Conservation (phyloP, 1,140 invertebrate genomes). For the Gryllus bimaculatus region DNA sequence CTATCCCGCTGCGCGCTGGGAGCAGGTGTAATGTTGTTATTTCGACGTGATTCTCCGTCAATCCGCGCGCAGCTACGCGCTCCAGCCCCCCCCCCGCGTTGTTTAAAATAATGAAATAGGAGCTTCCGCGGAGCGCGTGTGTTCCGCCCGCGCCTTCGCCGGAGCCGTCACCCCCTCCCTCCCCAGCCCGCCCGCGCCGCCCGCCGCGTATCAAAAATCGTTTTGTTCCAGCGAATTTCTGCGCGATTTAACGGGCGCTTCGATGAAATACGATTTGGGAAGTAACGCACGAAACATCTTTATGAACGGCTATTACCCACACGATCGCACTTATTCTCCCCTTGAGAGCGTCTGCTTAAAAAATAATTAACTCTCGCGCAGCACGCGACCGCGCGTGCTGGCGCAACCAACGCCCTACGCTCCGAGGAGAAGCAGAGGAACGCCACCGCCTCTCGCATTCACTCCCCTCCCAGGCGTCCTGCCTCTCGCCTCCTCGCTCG, state of each 20-base stretch:
- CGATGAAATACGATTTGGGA: background rate
- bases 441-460: no score
- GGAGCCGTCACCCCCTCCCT: no score
- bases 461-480: no score
- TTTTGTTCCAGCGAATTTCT: background rate
- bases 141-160: background rate
- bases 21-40: constrained; percentile 1
- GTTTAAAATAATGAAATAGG: constrained; percentile 6
- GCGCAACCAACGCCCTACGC: no score
- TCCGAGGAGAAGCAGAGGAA: no score
- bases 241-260: background rate
- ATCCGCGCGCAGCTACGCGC: background rate
- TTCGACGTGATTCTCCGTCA: background rate
- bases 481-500: no score
- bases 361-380: background rate
- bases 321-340: background rate
- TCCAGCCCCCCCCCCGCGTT: background rate
- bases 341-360: background rate
- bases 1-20: no score
- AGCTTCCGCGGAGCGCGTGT: background rate
- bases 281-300: background rate
- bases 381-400: background rate
- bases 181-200: no score
- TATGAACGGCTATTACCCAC: background rate
- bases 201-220: background rate